Base-by-base conservation (phyloP, 2,888 invertebrate genomes). In the Rhodophaea formosa region DNA sequence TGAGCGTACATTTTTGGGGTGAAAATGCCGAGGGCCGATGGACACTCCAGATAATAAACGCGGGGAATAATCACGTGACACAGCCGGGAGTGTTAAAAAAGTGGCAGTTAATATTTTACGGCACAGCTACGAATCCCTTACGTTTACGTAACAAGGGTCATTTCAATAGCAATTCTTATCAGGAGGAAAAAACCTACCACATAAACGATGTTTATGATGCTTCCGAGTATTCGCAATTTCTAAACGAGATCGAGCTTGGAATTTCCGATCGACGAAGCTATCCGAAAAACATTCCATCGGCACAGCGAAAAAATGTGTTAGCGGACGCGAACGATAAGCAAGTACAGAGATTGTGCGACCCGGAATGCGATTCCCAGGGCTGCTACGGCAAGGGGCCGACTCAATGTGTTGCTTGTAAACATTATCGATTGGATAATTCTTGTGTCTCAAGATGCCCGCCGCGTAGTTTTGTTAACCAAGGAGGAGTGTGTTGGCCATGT, bases 1-100 rank as follows among this genome's bases (percentile, higher is more conserved):
- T 99, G 72, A 97, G 98, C 77, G 98, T 99, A 15, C 99, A 99
- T 84, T 99, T 96, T 88, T 99, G 99, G 99, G 99, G 99, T 23
- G 97, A 97, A 84, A 96, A 95, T 72, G 95, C 96, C 53, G 96
- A 96, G 75, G 97, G 97, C 32, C 93, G 96, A 65, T 97, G 97
- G 97, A 96, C 95, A 17, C 86, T 97, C 62, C 96, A 96, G 82
- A 95, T 97, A 70, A 93, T 93, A 69, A 94, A 94, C 69, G 93
- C 93, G 8, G 96, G 96, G 42, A 95, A 95, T 70, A 93, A 96
- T 62, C 95, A 95, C 67, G 96, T 97, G 59, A 96, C 96, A 77
- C 95, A 96, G 76, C 95, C 96, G 58, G 97, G 97, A 73, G 94
- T 97, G 62, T 90, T 99, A 70, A 96, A 97, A 76, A 97, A 97